Evolutionary conservation across 2,797 vertebrate species (phyloP).

Genomic region (Coluber constrictor): DNA sequence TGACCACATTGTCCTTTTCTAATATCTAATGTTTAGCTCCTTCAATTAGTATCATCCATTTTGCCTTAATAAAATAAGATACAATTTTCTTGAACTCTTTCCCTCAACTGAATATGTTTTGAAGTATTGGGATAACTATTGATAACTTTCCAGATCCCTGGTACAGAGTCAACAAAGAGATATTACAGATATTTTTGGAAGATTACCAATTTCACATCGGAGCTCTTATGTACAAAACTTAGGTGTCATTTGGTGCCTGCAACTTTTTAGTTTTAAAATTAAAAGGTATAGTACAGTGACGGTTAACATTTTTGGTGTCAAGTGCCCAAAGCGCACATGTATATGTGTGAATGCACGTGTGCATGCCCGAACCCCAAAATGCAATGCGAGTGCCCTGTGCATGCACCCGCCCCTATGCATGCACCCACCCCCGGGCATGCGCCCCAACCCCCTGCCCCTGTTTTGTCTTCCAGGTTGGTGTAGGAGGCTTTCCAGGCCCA

Average conservation of each 20-base stretch:
- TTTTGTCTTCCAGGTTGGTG: too few relatives aligned
- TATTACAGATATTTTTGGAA: not conserved
- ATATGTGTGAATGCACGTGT: too few relatives aligned
- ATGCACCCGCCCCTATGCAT: fast-evolving
- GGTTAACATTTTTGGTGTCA: too few relatives aligned
- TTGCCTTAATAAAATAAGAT: not conserved
- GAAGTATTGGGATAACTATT: not conserved
- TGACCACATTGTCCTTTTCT: not conserved
- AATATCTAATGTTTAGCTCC: not conserved
- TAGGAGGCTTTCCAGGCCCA: too few relatives aligned
- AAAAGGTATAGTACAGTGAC: not conserved
- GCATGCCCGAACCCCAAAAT: too few relatives aligned
- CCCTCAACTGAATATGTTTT: not conserved
- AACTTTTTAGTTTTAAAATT: not conserved
- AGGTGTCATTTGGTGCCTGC: not conserved
- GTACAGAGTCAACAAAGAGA: not conserved
- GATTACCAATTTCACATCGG: not conserved
- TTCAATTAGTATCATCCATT: not conserved
- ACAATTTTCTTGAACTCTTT: not conserved
- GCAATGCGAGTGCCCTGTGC: too few relatives aligned
- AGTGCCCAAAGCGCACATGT: too few relatives aligned
- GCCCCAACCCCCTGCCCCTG: too few relatives aligned
- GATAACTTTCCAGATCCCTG: not conserved
- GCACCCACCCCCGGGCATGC: too few relatives aligned
- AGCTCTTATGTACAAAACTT: not conserved